phyloP scores from a whole-genome alignment of 2,888 invertebrate genomes.

The Tachystola acroxantha region DNA sequence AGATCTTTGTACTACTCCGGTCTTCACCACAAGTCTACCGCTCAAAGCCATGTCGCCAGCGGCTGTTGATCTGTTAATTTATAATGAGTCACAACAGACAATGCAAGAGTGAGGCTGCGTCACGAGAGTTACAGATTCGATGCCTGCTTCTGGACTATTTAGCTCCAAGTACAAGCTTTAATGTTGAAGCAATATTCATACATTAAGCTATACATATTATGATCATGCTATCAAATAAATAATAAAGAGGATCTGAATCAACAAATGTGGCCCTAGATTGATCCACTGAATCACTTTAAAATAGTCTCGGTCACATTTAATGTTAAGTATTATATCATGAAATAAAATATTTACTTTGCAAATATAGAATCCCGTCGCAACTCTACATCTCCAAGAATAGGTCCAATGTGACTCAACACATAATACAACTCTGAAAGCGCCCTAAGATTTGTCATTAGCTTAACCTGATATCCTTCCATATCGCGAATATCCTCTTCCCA shows the following conservation, averaged over 20 bases:
- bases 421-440: conserved; percentile 53
- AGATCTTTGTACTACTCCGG: conserved; percentile 47
- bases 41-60: conserved; percentile 22
- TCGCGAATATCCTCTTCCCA: conserved; percentile 48
- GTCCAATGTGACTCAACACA: conserved; percentile 45
- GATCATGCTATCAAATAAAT: too few species aligned
- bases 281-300: too few species aligned
- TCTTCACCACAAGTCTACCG: conserved; percentile 45
- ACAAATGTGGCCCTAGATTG: too few species aligned
- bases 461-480: conserved; percentile 40
- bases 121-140: too few species aligned
- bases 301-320: too few species aligned
- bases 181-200: too few species aligned
- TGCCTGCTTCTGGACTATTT: too few species aligned
- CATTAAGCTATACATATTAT: too few species aligned
- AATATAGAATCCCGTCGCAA: conserved; percentile 24
- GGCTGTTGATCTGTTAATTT: conserved; percentile 6
- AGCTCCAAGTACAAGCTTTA: too few species aligned
- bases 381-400: conserved; percentile 48
- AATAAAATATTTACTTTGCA: conserved; percentile 16
- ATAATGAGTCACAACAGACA: too few species aligned
- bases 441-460: conserved; percentile 38
- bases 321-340: background rate
- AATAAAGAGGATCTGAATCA: too few species aligned
- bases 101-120: too few species aligned